Conservation (phyloP, 2,113 vertebrate genomes). For the Oryctolagus cuniculus region mOryCun1.1 NC_091453.1:14843001-14843500, state of each 20-base stretch:
- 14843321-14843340: neutral
- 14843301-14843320: neutral
- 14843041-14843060: neutral
- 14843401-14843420: too few relatives aligned
- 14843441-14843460: too few relatives aligned
- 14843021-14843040: neutral
- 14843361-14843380: too few relatives aligned
- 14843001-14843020: neutral
- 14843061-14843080: conserved; percentile 22
- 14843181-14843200: neutral
- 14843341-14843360: neutral
- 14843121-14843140: neutral
- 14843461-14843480: too few relatives aligned
- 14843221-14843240: neutral
- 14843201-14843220: neutral
- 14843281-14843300: neutral
- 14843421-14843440: too few relatives aligned
- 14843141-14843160: neutral
- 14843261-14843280: neutral
- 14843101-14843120: neutral
- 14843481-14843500: too few relatives aligned
- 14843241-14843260: neutral
- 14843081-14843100: conserved; percentile 17
- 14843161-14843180: neutral
- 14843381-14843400: too few relatives aligned